A percentile compares a stretch with the other conserved stretches of the same genome.
These are phyloP conservation scores for Lynx canadensis DNA, from an alignment of 2,113 vertebrate genomes.

Conservation along the genomic window DNA sequence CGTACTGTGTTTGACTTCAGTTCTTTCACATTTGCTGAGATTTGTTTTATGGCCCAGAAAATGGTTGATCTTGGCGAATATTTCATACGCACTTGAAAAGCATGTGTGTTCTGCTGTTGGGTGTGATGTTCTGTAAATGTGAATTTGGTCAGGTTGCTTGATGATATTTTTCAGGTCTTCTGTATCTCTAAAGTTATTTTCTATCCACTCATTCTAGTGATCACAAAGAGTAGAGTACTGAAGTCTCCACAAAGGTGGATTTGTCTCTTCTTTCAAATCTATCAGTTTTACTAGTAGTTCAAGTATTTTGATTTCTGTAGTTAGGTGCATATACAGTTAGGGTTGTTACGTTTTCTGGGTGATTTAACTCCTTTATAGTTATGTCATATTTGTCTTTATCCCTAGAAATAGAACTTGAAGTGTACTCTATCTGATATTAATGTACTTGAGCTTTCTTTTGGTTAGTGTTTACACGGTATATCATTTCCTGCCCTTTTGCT, in stretches of 20 bases:
- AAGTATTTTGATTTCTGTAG: neutral
- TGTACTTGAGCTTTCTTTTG: constrained; percentile 17
- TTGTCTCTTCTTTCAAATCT: neutral
- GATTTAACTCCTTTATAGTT: neutral
- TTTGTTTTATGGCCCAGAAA: neutral
- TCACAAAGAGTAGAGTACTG: neutral
- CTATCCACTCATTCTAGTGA: neutral
- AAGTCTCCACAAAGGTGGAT: neutral
- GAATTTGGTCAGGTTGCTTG: neutral
- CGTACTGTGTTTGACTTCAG: neutral
- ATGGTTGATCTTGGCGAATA: neutral
- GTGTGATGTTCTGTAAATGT: neutral
- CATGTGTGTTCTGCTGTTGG: neutral
- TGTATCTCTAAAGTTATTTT: neutral
- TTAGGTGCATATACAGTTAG: neutral
- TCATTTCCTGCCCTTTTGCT: neutral
- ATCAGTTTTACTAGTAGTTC: neutral
- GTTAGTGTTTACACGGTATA: neutral
- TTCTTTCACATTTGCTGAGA: neutral
- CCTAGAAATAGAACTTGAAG: neutral
- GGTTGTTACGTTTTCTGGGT: neutral
- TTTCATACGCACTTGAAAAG: neutral
- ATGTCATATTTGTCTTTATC: neutral
- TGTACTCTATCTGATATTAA: constrained; percentile 7
- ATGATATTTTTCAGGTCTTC: neutral